These are phyloP conservation scores for Microtus ochrogaster DNA, from an alignment of 2,113 vertebrate genomes.

Conservation along the genomic window DNA sequence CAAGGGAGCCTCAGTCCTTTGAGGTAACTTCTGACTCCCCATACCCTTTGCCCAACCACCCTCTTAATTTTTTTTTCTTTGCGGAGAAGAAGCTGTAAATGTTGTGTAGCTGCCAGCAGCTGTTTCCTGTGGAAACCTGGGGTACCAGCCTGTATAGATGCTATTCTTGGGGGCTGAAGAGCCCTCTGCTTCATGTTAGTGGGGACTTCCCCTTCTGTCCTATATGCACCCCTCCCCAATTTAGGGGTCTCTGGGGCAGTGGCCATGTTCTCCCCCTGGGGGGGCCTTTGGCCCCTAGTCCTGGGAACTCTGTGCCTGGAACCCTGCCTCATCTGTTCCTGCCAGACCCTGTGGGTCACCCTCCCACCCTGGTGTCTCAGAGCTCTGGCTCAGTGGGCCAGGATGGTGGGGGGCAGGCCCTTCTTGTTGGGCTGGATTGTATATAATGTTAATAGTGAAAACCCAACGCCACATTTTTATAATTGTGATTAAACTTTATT, in stretches of 20 bases:
- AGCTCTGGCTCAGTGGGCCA: constrained; percentile 48
- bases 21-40: constrained; percentile 59
- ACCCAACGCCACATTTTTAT: constrained; percentile 86
- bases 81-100: constrained; percentile 84
- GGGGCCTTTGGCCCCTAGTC: constrained; percentile 61
- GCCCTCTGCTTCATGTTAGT: constrained; percentile 75
- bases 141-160: constrained; percentile 82
- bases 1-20: constrained; percentile 63
- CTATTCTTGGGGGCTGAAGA: constrained; percentile 67
- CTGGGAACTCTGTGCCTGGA: constrained; percentile 80
- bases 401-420: constrained; percentile 61
- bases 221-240: constrained; percentile 76
- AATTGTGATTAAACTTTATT: constrained; percentile 89
- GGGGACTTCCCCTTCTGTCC: constrained; percentile 73
- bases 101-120: constrained; percentile 83
- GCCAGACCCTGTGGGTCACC: constrained; percentile 76
- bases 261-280: constrained; percentile 78
- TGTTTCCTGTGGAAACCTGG: constrained; percentile 84
- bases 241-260: constrained; percentile 79
- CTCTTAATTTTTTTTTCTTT: constrained; percentile 77
- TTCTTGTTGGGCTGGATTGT: constrained; percentile 82
- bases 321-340: constrained; percentile 80
- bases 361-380: constrained; percentile 65
- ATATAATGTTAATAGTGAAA: constrained; percentile 85
- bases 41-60: background rate